These are phyloP conservation scores for Hetaerina americana DNA, from an alignment of 1,140 invertebrate genomes.

Conservation along the genomic window DNA sequence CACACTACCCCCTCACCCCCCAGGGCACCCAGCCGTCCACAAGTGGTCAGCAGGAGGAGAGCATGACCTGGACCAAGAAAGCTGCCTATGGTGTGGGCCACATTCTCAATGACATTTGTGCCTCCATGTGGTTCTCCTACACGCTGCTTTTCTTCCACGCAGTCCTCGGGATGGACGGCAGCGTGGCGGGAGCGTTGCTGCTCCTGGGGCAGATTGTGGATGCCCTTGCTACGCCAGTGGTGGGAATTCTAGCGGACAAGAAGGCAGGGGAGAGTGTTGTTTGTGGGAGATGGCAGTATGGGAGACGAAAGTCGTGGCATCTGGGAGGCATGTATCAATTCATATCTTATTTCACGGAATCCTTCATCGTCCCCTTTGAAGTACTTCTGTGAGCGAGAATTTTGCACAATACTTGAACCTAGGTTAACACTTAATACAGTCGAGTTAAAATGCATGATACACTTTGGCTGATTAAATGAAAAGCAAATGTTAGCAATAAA, in stretches of 20 bases:
- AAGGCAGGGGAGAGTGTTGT: slow-evolving; percentile 37
- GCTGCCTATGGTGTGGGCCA: slow-evolving; percentile 69
- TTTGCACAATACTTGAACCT: too few species aligned
- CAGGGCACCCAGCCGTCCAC: slow-evolving; percentile 21
- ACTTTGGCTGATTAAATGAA: too few species aligned
- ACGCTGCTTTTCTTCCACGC: slow-evolving; percentile 76
- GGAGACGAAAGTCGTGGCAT: slow-evolving; percentile 65
- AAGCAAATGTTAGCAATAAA: too few species aligned
- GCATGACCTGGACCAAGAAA: slow-evolving; percentile 33
- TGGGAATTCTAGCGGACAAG: slow-evolving; percentile 67
- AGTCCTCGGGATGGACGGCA: slow-evolving; percentile 54
- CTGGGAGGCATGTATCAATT: slow-evolving; percentile 48
- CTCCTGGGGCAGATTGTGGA: slow-evolving; percentile 73
- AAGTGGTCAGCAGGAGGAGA: too few species aligned
- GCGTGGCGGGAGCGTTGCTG: slow-evolving; percentile 60
- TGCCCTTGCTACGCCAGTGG: slow-evolving; percentile 71
- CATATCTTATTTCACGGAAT: too few species aligned
- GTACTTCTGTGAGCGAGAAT: too few species aligned
- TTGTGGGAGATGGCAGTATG: slow-evolving; percentile 48
- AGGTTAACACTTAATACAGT: too few species aligned
- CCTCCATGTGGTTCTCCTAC: slow-evolving; percentile 90
- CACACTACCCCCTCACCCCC: neutral
- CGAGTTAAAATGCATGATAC: too few species aligned
- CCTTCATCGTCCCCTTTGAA: too few species aligned
- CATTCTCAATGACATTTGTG: slow-evolving; percentile 80